These are phyloP conservation scores for Cyrtonyx montezumae DNA, from an alignment of 2,113 vertebrate genomes.

Conservation along the genomic window DNA sequence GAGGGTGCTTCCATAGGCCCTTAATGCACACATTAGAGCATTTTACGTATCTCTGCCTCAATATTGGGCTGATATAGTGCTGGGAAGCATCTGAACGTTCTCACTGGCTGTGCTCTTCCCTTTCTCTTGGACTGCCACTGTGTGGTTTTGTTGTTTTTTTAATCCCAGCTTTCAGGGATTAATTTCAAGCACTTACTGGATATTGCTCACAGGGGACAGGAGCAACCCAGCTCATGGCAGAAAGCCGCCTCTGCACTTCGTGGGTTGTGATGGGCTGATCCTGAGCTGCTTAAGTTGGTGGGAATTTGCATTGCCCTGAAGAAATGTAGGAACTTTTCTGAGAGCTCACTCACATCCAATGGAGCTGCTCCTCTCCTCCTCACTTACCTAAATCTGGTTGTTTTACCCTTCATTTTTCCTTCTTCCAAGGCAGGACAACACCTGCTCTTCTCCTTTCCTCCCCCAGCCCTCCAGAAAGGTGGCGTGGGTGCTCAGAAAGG, in stretches of 20 bases:
- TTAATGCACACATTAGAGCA: not conserved
- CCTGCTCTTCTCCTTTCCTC: not conserved
- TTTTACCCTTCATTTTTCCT: not conserved
- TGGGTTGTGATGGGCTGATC: not conserved
- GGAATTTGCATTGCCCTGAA: not conserved
- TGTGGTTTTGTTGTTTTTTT: too few species aligned
- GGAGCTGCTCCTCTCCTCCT: not conserved
- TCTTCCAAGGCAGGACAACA: not conserved
- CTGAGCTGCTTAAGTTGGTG: not conserved
- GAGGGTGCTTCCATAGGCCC: not conserved
- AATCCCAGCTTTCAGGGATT: not conserved
- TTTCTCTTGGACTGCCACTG: accelerated
- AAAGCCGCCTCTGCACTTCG: not conserved
- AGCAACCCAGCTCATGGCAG: not conserved
- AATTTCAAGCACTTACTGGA: not conserved
- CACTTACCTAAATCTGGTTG: not conserved
- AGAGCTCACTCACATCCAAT: not conserved
- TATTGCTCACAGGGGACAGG: not conserved
- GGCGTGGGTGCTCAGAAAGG: not conserved
- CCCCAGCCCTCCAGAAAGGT: not conserved
- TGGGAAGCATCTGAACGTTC: not conserved
- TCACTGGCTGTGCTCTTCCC: not conserved
- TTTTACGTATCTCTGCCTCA: not conserved
- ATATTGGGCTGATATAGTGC: not conserved
- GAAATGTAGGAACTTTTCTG: not conserved